phyloP scores from a whole-genome alignment of 2,888 invertebrate species.

The Apotomis capreana region DNA sequence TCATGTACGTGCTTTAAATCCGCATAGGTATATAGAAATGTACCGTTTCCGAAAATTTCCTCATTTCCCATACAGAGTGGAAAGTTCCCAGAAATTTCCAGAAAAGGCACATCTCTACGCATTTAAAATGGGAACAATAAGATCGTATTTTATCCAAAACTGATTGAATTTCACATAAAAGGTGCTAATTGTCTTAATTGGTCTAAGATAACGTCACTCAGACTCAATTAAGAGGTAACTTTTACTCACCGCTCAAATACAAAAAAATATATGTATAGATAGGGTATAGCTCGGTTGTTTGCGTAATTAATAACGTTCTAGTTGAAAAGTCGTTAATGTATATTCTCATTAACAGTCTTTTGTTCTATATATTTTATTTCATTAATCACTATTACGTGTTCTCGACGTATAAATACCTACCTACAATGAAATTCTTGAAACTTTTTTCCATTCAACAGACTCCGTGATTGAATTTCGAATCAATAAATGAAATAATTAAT shows the following conservation, averaged over 20 bases:
- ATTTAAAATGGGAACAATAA: background rate
- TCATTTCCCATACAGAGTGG: no score
- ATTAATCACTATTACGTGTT: background rate
- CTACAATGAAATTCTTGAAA: background rate
- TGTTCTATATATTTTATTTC: background rate
- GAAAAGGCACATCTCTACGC: background rate
- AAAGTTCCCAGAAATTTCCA: no score
- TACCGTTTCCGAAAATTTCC: no score
- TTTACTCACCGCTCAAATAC: background rate
- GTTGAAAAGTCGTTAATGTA: background rate
- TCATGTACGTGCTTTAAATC: no score
- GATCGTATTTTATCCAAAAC: background rate
- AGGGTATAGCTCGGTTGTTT: background rate
- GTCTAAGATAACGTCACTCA: slow-evolving; percentile 16
- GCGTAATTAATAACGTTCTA: background rate
- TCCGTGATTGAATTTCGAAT: background rate
- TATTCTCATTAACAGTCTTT: slow-evolving; percentile 1
- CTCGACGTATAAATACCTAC: background rate
- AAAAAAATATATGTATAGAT: background rate
- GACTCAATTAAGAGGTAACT: slow-evolving; percentile 9
- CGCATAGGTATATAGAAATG: no score
- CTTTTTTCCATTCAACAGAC: background rate
- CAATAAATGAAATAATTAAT: background rate
- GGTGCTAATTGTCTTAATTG: slow-evolving; percentile 4
- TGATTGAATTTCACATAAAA: background rate